Conservation (phyloP, 2,113 vertebrate species). For the Anolis sagrei region DNA sequence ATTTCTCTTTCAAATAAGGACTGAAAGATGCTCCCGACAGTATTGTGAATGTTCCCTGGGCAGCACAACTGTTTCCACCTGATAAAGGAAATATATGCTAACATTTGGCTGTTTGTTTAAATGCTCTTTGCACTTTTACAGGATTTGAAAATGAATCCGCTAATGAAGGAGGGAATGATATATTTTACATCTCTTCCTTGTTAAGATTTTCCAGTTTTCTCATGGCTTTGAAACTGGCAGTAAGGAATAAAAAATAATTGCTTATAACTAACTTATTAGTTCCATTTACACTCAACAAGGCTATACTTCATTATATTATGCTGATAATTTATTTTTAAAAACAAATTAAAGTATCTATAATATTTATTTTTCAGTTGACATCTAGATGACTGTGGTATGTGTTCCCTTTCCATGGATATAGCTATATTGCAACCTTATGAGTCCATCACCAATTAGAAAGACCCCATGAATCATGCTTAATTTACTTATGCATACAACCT, state of each 20-base stretch:
- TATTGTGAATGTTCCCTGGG: constrained; percentile 73
- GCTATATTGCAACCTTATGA: too few relatives aligned
- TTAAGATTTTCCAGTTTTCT: not conserved
- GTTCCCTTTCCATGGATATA: too few relatives aligned
- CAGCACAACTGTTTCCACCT: constrained; percentile 39
- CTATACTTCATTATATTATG: not conserved
- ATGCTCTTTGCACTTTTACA: not conserved
- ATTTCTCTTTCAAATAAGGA: constrained; percentile 70
- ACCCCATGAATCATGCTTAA: too few relatives aligned
- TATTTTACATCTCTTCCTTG: not conserved
- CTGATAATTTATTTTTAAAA: too few relatives aligned
- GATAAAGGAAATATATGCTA: constrained; percentile 33
- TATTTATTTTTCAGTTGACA: not conserved
- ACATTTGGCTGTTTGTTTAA: not conserved
- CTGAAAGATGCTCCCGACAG: constrained; percentile 72
- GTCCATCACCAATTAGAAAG: too few relatives aligned
- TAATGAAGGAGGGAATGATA: not conserved
- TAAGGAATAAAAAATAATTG: not conserved
- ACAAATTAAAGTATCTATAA: too few relatives aligned
- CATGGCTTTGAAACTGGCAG: not conserved
- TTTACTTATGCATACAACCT: too few relatives aligned
- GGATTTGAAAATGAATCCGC: not conserved
- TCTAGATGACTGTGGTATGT: too few relatives aligned
- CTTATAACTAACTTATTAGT: not conserved
- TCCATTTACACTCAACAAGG: not conserved